phyloP scores from a whole-genome alignment of 1,140 invertebrate genomes.

The Mycetomoellerius zeteki region DNA sequence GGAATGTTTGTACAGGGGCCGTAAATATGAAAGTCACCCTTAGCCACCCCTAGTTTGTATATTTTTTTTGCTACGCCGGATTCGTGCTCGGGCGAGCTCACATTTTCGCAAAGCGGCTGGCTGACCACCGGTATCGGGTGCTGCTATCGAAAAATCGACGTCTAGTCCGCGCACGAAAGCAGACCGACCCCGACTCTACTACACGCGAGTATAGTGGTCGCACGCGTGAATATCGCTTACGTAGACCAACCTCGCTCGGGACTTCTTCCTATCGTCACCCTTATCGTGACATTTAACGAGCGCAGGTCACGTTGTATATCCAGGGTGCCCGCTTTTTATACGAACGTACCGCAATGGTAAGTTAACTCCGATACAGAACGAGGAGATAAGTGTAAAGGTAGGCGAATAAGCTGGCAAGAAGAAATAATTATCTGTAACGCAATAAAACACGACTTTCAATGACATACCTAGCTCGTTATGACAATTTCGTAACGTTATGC shows the following conservation, averaged over 20 bases:
- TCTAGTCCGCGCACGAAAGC: conserved; percentile 39
- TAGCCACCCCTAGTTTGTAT: conserved; percentile 29
- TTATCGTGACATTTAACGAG: conserved; percentile 67
- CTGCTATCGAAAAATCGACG: conserved; percentile 57
- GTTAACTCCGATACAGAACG: conserved; percentile 37
- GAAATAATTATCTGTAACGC: conserved; percentile 46
- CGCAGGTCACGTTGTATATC: conserved; percentile 65
- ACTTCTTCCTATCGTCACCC: conserved; percentile 62
- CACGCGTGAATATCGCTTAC: conserved; percentile 61
- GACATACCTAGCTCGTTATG: not conserved
- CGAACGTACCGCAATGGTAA: conserved; percentile 3
- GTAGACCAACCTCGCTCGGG: conserved; percentile 42
- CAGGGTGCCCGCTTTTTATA: conserved; percentile 58
- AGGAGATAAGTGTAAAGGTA: conserved; percentile 50
- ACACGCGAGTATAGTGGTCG: conserved; percentile 32
- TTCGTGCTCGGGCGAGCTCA: conserved; percentile 49
- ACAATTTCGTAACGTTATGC: not conserved
- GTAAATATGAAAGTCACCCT: conserved; percentile 54
- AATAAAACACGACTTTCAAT: not conserved
- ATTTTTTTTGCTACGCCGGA: conserved; percentile 34
- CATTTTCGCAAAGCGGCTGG: conserved; percentile 52
- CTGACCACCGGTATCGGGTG: conserved; percentile 33
- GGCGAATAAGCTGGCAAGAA: conserved; percentile 9
- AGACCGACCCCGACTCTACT: not conserved
- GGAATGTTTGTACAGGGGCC: conserved; percentile 19